Evolutionary conservation across 2,113 vertebrate genomes (phyloP).

Genomic region (Siniperca chuatsi): DNA sequence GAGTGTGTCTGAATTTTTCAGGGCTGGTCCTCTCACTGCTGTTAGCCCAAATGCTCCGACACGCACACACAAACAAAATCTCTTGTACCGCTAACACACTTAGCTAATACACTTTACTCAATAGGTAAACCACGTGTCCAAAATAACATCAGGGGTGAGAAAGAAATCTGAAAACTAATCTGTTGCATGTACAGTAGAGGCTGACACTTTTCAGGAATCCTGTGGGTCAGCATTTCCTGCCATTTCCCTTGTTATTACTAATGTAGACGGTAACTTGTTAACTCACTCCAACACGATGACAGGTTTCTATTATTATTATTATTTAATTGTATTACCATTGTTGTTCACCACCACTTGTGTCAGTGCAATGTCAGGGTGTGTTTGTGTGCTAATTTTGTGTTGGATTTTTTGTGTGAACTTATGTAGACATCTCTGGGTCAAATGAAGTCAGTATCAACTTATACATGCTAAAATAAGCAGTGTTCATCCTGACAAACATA

Average conservation of each 20-base stretch:
- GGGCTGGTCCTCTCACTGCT: background rate
- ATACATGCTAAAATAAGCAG: constrained; percentile 12
- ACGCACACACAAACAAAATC: background rate
- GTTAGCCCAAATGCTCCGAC: background rate
- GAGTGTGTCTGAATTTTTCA: background rate
- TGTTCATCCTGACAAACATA: constrained; percentile 26
- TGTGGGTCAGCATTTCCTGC: too few species aligned
- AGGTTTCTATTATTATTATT: background rate
- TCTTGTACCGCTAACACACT: background rate
- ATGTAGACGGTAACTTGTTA: background rate
- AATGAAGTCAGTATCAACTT: constrained; percentile 23
- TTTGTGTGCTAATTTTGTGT: background rate
- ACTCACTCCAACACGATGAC: background rate
- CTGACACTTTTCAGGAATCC: too few species aligned
- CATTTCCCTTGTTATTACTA: background rate
- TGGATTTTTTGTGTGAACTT: background rate
- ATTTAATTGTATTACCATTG: background rate
- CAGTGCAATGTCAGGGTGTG: background rate
- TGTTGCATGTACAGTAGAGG: background rate
- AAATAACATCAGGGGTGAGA: background rate
- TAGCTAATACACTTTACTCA: too few species aligned
- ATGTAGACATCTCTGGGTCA: constrained; percentile 24
- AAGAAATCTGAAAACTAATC: background rate
- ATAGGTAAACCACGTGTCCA: background rate
- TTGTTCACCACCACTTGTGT: background rate